Percentiles rank a stretch among this genome's conserved stretches.
These are phyloP conservation scores for Anoplius nigerrimus DNA, from an alignment of 2,888 invertebrate genomes.

Conservation along the genomic window DNA sequence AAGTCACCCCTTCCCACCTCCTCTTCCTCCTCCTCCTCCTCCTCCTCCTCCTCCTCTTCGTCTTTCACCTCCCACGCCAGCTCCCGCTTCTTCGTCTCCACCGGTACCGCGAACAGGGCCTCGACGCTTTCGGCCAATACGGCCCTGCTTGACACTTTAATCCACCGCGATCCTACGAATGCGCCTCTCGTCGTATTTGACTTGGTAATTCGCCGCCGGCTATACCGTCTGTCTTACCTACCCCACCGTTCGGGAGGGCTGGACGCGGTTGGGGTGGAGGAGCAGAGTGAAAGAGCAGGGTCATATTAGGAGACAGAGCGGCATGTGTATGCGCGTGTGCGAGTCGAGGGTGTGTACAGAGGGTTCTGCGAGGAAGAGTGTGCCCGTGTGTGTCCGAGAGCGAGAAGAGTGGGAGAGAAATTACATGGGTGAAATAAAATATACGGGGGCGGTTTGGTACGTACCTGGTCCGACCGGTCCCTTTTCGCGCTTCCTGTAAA, in stretches of 20 bases:
- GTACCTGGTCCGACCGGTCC: not conserved
- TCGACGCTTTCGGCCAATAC: conserved; percentile 46
- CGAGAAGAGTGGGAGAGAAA: too few species aligned
- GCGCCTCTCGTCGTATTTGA: conserved; percentile 39
- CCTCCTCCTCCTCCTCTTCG: too few species aligned
- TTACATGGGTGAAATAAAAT: too few species aligned
- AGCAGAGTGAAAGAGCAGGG: not conserved
- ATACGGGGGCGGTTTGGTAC: not conserved
- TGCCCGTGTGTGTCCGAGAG: too few species aligned
- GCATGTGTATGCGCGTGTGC: not conserved
- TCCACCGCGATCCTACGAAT: conserved; percentile 48
- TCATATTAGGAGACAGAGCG: not conserved
- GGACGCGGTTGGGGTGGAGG: not conserved
- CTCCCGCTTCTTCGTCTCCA: too few species aligned
- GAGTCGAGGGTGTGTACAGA: too few species aligned
- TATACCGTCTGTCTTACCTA: conserved; percentile 5
- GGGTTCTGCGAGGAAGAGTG: too few species aligned
- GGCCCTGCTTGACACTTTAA: conserved; percentile 46
- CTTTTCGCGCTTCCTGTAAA: not conserved
- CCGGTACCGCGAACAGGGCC: conserved; percentile 4
- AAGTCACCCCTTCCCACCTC: conserved; percentile 29
- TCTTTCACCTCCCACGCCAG: too few species aligned
- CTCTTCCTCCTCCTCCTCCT: too few species aligned
- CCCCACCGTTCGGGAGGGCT: not conserved
- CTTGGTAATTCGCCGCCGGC: conserved; percentile 39